Base-by-base conservation (phyloP, 2,797 vertebrate genomes). In the Coluber constrictor region DNA sequence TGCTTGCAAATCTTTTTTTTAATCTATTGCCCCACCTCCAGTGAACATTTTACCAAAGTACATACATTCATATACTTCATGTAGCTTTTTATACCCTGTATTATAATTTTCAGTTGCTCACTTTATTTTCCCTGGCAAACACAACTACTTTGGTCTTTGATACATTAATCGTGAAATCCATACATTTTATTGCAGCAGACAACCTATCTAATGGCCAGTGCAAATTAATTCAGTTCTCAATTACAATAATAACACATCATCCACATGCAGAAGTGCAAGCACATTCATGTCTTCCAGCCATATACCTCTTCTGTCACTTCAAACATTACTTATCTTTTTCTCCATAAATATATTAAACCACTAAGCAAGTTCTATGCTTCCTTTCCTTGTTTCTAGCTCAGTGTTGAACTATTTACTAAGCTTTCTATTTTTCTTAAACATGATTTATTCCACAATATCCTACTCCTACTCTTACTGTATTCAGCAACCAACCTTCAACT, bases 201-300 rank as follows among this genome's bases (percentile, higher is more conserved):
- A 47, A 47, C 74, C 91, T 89, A 93, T 89, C 91, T 93, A 93
- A 95, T 94, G 94, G 94, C 94, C 59, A 92, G 94, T 95, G 92
- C 92, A 94, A 93, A 93, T 95, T 93, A 93, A 87, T 95, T 92
- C 54, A 90, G 87, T 93, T 93, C 95, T 94, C 94, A 93, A 92
- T 90, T 94, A 93, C 94, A 93, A 74, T 74, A 91, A 88, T 88
- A 88, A 87, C 93, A 87, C 37, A 86, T 29, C 90, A 91, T 89
- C 59, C 23, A 37, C 16, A 90, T 60, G 37, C 16, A 90, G 60
- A 83, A 83, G 20, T 83, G 43, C 79, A 47, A 83, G 79, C 47
- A 47, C 43, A 83, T 25, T 83, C 37, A 47, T 47, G 79, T 47
- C 37, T 47, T 10, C 23, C 79, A 83, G 79, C 20, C 79, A 83